Evolutionary conservation across 1,140 invertebrate species (phyloP).

Genomic region (Drosophila kikkawai): DNA sequence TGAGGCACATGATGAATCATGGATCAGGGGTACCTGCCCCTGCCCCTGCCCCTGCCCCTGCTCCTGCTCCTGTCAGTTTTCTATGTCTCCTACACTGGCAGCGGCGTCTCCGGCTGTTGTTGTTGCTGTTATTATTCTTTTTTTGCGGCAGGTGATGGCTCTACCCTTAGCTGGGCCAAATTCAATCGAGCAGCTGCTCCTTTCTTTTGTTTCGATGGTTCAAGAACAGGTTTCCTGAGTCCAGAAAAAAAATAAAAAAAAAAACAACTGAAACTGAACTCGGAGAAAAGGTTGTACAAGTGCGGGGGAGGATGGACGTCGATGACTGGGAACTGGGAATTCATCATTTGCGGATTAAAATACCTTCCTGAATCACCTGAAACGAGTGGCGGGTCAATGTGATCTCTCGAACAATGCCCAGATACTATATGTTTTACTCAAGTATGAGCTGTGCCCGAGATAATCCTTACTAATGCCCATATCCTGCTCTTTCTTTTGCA

Average conservation of each 20-base stretch:
- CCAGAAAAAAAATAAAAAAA: constrained; percentile 10
- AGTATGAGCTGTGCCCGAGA: neutral
- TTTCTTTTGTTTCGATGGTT: constrained; percentile 21
- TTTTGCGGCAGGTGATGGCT: constrained; percentile 42
- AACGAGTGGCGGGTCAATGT: constrained; percentile 10
- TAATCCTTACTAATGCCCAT: constrained; percentile 58
- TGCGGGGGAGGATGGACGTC: neutral
- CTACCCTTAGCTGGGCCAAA: constrained; percentile 30
- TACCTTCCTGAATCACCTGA: constrained; percentile 22
- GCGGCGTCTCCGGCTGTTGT: constrained; percentile 37
- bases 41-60: neutral
- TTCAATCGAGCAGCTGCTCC: constrained; percentile 40
- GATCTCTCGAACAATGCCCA: neutral
- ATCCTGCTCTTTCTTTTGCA: constrained; percentile 86
- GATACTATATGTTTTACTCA: neutral
- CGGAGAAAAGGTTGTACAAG: neutral
- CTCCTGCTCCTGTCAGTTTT: neutral
- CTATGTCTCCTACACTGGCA: neutral
- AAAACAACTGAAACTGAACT: constrained; percentile 21
- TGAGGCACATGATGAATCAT: constrained; percentile 65
- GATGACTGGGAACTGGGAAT: constrained; percentile 10
- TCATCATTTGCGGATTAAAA: constrained; percentile 33
- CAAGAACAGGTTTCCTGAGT: constrained; percentile 34
- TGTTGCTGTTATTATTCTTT: constrained; percentile 21
- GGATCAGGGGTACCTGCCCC: constrained; percentile 30